Evolutionary conservation across 2,113 vertebrate genomes (phyloP).

Genomic region (Solea solea): DNA sequence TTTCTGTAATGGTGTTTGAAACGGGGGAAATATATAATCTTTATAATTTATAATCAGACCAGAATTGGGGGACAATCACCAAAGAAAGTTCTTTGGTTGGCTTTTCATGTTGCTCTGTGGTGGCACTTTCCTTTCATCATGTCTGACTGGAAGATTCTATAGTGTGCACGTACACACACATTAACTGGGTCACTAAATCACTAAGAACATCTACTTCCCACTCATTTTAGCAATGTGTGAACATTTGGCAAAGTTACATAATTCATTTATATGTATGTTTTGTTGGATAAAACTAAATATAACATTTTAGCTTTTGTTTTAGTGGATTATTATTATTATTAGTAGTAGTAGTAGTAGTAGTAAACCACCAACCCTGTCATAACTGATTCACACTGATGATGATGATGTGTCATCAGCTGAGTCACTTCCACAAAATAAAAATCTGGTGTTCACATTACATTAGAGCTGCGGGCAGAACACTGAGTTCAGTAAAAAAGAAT

Average conservation of each 20-base stretch:
- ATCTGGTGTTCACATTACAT: slow-evolving; percentile 6
- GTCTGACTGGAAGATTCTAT: no score
- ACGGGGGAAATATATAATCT: no score
- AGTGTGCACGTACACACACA: neutral
- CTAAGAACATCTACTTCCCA: neutral
- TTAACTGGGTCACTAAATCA: neutral
- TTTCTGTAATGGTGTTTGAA: no score
- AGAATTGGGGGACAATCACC: neutral
- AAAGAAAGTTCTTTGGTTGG: neutral
- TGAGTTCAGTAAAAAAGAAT: slow-evolving; percentile 20
- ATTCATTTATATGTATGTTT: slow-evolving; percentile 14
- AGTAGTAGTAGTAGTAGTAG: neutral
- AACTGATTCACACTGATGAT: neutral
- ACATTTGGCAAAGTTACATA: slow-evolving; percentile 18
- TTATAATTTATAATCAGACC: no score
- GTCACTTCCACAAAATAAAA: slow-evolving; percentile 20
- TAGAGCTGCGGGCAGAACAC: slow-evolving; percentile 26
- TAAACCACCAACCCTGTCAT: neutral
- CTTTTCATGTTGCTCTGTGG: neutral
- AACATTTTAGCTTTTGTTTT: neutral
- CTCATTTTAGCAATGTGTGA: neutral
- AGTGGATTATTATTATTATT: neutral
- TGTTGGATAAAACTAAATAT: neutral
- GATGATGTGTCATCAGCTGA: slow-evolving; percentile 1
- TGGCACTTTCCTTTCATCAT: no score